phyloP scores from a whole-genome alignment of 2,888 invertebrate species.

The Orthosia gracilis region DNA sequence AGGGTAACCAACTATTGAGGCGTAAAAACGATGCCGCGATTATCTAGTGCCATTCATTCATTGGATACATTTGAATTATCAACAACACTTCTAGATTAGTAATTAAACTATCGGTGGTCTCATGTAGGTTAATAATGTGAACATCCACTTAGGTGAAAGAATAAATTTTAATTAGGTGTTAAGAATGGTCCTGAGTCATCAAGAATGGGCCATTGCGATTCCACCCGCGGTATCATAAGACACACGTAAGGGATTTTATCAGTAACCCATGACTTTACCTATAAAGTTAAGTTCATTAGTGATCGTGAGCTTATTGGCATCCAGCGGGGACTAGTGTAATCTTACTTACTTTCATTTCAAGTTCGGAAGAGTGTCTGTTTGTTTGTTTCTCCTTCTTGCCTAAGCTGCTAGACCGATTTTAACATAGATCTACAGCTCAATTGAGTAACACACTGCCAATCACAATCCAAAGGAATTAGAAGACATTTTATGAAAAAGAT shows the following conservation, averaged over 20 bases:
- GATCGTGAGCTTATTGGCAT: not conserved
- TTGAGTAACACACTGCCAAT: too few relatives aligned
- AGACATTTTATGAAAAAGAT: too few relatives aligned
- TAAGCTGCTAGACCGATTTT: not conserved
- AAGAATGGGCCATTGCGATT: not conserved
- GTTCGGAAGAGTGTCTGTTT: not conserved
- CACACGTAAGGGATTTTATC: conserved; percentile 1
- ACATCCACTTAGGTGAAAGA: not conserved
- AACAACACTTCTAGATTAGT: conserved; percentile 19
- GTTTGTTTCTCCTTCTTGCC: not conserved
- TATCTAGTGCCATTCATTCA: conserved; percentile 1
- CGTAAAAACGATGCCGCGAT: not conserved
- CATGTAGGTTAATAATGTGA: conserved; percentile 9
- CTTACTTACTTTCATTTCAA: too few relatives aligned
- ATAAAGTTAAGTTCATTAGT: conserved; percentile 17
- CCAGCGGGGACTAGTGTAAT: not conserved
- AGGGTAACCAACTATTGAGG: too few relatives aligned
- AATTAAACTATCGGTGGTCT: conserved; percentile 12
- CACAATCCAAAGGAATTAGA: too few relatives aligned
- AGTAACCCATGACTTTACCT: not conserved
- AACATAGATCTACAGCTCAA: too few relatives aligned
- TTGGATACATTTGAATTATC: not conserved
- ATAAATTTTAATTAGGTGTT: too few relatives aligned
- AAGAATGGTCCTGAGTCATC: not conserved
- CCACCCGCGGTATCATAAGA: not conserved